Base-by-base conservation (phyloP, 1,140 invertebrate genomes). In the Drosophila persimilis region DNA sequence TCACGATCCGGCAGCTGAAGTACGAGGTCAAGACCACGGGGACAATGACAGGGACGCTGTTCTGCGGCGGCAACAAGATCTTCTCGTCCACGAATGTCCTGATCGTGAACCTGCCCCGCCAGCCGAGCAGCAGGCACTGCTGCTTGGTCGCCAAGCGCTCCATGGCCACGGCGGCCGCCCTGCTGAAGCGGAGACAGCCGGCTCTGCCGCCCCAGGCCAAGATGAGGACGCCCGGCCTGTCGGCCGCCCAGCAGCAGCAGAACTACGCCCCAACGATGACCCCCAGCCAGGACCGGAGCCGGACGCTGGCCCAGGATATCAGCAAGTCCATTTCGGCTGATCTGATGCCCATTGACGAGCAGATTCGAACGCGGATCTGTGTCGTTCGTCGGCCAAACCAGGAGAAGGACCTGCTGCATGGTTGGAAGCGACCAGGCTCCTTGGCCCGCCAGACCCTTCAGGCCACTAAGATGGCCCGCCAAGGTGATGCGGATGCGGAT, bases 241-340 rank as follows among this genome's bases (percentile, higher is more conserved):
- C 71, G 8, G 72, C 73, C 51, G 54, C 54, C 17, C 67, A 86
- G 45, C 44, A 52, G 8, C 51, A 52, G 8, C 48, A 78, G 0
- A 74, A 56, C 22, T 67, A 67, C 15, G 35, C 4, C 11, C 67
- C 74, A 35, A 22, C 47, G 0, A 6, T 39, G 6, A 11, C 13
- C 4, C 6, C 47, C 7, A 41, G 48, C 11, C 43, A 45, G 11
- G 26, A 45, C 4, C 52, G 53, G 4, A 58, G 48, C 8, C 43
- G n/a, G 0, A 39, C 63, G 6, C 9, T 62, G 41, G 77, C 73
- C 20, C 46, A 6, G 6, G 58, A 80, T 3, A 86, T 85, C 0
- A 88, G 83, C 50, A 56, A 41, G 0, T 73, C 84, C 35, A 88
- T 88, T 7, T 63, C 70, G 17, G 48, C 71, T 0, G 83, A 88